Conservation (phyloP, 2,888 invertebrate genomes). For the Toxonevra muliebris region DNA sequence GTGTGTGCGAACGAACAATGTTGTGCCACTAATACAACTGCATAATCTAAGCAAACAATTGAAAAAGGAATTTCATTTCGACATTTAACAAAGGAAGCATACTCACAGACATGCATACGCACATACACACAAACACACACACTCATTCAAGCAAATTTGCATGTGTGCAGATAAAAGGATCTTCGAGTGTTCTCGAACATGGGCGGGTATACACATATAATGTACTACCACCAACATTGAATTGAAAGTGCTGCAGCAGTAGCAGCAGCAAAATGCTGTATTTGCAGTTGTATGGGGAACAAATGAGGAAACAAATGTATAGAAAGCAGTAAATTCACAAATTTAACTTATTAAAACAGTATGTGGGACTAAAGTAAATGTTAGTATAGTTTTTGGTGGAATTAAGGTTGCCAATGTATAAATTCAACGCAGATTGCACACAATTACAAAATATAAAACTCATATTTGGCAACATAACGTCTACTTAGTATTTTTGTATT, state of each 20-base stretch:
- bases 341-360: not conserved
- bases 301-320: conserved; percentile 25
- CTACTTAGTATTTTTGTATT: not conserved
- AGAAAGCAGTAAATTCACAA: conserved; percentile 30
- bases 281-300: no score
- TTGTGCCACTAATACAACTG: conserved; percentile 50
- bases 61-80: conserved; percentile 52
- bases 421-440: not conserved
- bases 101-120: conserved; percentile 19
- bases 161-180: conserved; percentile 28
- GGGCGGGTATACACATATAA: not conserved
- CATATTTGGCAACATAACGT: not conserved
- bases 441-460: not conserved
- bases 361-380: not conserved
- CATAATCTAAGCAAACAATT: conserved; percentile 61
- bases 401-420: not conserved
- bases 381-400: not conserved
- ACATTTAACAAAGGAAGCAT: conserved; percentile 42
- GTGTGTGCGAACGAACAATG: not conserved
- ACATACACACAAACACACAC: conserved; percentile 15
- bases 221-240: no score
- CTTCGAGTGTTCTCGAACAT: no score
- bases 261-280: no score
- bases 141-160: conserved; percentile 26
- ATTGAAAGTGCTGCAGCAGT: not conserved